Conservation (phyloP, 2,888 invertebrate genomes). For the Carabus problematicus region DNA sequence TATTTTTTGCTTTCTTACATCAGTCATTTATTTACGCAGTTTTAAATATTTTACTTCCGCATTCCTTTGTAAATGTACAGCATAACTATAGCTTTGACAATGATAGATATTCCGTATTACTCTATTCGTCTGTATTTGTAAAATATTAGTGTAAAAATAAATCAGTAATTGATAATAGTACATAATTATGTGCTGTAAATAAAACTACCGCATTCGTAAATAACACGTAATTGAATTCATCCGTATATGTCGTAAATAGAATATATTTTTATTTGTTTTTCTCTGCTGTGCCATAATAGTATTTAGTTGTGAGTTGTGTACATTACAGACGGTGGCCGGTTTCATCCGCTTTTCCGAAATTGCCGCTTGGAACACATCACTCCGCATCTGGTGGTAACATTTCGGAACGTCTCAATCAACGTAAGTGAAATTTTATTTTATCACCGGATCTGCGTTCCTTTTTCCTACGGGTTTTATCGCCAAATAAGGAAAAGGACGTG, state of each 20-base stretch:
- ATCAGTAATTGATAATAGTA: background rate
- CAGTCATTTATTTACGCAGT: background rate
- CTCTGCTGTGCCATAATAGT: background rate
- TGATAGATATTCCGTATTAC: too few species aligned
- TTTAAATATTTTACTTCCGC: background rate
- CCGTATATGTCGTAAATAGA: too few species aligned
- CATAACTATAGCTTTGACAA: background rate
- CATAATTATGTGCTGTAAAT: background rate
- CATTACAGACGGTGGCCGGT: constrained; percentile 72
- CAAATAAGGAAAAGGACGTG: too few species aligned
- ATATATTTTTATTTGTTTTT: background rate
- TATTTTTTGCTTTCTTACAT: background rate
- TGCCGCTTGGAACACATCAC: constrained; percentile 75
- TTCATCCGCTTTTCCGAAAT: constrained; percentile 78
- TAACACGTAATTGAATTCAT: too few species aligned
- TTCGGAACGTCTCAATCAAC: constrained; percentile 75
- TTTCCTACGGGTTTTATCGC: too few species aligned
- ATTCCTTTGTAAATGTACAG: background rate
- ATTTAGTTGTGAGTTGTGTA: constrained; percentile 40
- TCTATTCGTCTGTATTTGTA: too few species aligned
- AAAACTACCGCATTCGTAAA: too few species aligned
- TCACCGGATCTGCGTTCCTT: background rate
- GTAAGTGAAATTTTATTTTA: constrained; percentile 61
- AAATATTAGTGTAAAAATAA: background rate
- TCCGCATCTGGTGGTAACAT: constrained; percentile 73